Evolutionary conservation across 2,888 invertebrate species (phyloP).

Genomic region (Drosophila tanythrix): DNA sequence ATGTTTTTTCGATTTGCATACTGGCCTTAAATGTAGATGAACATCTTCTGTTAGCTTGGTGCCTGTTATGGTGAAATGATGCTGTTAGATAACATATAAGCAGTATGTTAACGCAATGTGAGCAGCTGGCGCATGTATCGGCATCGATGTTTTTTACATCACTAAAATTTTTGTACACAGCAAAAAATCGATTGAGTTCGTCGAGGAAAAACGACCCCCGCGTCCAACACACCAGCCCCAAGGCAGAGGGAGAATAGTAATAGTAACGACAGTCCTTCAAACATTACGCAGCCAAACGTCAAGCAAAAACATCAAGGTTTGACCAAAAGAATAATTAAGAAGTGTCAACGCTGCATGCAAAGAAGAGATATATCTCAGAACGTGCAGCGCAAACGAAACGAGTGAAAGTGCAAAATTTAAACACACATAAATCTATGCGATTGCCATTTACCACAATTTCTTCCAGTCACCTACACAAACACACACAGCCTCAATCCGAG

Average conservation of each 20-base stretch:
- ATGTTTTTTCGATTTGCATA: background rate
- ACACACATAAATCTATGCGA: constrained; percentile 47
- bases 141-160: constrained; percentile 36
- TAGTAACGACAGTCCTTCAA: constrained; percentile 79
- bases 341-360: constrained; percentile 32
- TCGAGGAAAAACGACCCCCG: constrained; percentile 72
- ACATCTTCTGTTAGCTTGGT: background rate
- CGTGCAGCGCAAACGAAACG: constrained; percentile 66
- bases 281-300: constrained; percentile 69
- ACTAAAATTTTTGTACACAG: constrained; percentile 71
- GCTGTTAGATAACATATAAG: constrained; percentile 23
- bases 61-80: constrained; percentile 1
- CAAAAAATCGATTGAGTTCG: constrained; percentile 69
- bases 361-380: constrained; percentile 48
- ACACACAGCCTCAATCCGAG: constrained; percentile 29
- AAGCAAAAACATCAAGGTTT: constrained; percentile 58
- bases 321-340: constrained; percentile 33
- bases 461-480: constrained; percentile 40
- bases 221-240: constrained; percentile 63
- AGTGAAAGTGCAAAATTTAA: constrained; percentile 72
- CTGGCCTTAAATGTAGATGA: background rate
- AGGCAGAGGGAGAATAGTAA: constrained; percentile 72
- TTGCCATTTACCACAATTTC: constrained; percentile 58
- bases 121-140: constrained; percentile 23
- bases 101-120: constrained; percentile 27